phyloP scores from a whole-genome alignment of 2,888 invertebrate species.

The Torymus aiolomorphi region DNA sequence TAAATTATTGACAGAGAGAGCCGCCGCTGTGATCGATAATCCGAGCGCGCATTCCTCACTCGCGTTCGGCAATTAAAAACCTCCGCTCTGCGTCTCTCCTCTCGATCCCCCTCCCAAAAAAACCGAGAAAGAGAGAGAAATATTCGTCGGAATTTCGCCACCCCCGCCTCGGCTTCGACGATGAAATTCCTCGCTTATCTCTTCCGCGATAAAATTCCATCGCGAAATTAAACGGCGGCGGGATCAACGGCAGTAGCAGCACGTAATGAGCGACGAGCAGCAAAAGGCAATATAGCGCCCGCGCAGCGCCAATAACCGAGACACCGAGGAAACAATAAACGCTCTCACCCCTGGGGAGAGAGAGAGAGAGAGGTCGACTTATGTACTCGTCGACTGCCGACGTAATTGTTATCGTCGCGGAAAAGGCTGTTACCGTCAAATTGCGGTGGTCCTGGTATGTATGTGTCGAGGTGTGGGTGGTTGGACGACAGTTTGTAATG shows the following conservation, averaged over 20 bases:
- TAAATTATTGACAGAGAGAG: conserved; percentile 36
- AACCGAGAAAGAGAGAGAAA: background rate
- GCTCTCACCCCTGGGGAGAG: too few relatives aligned
- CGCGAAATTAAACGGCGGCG: conserved; percentile 40
- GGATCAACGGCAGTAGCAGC: background rate
- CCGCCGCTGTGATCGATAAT: background rate
- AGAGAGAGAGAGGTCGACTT: too few relatives aligned
- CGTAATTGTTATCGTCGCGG: too few relatives aligned
- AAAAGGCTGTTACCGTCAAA: too few relatives aligned
- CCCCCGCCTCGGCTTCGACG: too few relatives aligned
- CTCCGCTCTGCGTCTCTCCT: background rate
- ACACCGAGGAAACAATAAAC: too few relatives aligned
- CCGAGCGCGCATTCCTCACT: background rate
- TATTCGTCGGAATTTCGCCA: conserved; percentile 42
- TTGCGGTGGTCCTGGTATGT: too few relatives aligned
- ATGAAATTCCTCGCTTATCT: conserved; percentile 42
- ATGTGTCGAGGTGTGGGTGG: too few relatives aligned
- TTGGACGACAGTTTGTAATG: too few relatives aligned
- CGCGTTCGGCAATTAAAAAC: conserved; percentile 23
- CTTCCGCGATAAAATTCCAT: conserved; percentile 47
- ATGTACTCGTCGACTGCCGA: too few relatives aligned
- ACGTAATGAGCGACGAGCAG: background rate
- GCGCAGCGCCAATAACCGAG: too few relatives aligned
- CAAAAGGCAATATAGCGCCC: too few relatives aligned
- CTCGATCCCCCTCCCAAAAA: background rate